Evolutionary conservation across 2,797 vertebrate species (phyloP), one percentile per base, ranked within the genome.

Genomic region (Takifugu rubripes): DNA sequence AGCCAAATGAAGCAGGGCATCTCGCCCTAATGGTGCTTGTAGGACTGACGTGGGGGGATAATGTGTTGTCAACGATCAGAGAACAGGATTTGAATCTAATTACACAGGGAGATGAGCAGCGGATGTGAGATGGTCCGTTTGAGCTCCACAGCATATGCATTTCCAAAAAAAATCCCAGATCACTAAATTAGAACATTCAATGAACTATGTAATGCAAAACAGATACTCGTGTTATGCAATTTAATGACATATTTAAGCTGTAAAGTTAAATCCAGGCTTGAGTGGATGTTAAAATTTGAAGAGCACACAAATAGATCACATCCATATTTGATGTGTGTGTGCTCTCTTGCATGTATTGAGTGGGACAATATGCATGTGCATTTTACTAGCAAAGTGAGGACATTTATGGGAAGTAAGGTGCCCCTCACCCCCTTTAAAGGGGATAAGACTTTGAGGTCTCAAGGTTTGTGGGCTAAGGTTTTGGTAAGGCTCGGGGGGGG

Each of bases 31-130:
- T 82, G 81, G 79, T 60, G 73, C 80, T 81, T 79, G 72, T 79
- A 84, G 80, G 76, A 85, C 74, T 83, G 79, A 83, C 74, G 70
- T 14, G 52, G 72, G 21, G 64, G 61, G 72, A 81, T 82, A 84
- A 87, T 81, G 72, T 71, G 75, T 85, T 83, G 85, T 77, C 84
- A 83, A 82, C 66, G 61, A 88, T 84, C 81, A 85, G 56, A 81
- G 79, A 72, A 70, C 50, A 71, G 59, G 63, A 79, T 83, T 78
- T 78, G 72, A 83, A 77, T 77, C 58, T 84, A 85, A 88, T 89
- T 86, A 85, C 60, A 73, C 59, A 58, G 68, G 61, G 51, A 59
- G 65, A 73, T 54, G 52, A 64, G 52, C 54, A 64, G 57, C 56
- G 48, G 59, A 75, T 64, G 49, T 63, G 36, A 26, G 52, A 74